A percentile compares a stretch with the other conserved stretches of the same genome.
Evolutionary conservation across 2,113 vertebrate species (phyloP).

Genomic region (Regulus satrapa): DNA sequence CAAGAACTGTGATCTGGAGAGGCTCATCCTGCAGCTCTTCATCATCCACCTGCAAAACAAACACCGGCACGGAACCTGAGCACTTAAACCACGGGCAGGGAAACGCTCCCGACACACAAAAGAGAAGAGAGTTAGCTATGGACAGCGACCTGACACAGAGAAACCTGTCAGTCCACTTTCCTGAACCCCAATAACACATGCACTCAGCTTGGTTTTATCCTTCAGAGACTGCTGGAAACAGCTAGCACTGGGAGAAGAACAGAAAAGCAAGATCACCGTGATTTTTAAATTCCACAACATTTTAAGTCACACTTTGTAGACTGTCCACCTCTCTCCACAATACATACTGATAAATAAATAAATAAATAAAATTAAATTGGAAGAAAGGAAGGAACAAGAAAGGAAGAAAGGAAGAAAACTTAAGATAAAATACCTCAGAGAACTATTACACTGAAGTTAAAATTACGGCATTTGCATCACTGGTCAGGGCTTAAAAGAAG

Average conservation of each 20-base stretch:
- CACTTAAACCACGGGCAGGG: neutral
- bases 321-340: neutral
- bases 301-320: neutral
- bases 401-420: neutral
- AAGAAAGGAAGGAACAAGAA: neutral
- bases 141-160: neutral
- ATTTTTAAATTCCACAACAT: neutral
- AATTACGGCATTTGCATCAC: neutral
- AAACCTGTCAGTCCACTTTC: neutral
- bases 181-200: neutral
- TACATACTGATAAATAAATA: neutral
- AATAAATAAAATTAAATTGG: neutral
- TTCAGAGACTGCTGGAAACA: neutral
- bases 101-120: neutral
- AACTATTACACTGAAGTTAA: neutral
- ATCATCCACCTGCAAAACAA: constrained; percentile 89
- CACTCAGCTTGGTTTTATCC: neutral
- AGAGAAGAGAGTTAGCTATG: neutral
- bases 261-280: neutral
- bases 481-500: neutral
- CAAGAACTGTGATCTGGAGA: constrained; percentile 94
- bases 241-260: neutral
- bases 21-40: constrained; percentile 97
- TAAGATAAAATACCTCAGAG: neutral
- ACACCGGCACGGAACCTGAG: neutral